These are phyloP conservation scores for Hippolais icterina DNA, from an alignment of 2,113 vertebrate species.

Conservation along the genomic window DNA sequence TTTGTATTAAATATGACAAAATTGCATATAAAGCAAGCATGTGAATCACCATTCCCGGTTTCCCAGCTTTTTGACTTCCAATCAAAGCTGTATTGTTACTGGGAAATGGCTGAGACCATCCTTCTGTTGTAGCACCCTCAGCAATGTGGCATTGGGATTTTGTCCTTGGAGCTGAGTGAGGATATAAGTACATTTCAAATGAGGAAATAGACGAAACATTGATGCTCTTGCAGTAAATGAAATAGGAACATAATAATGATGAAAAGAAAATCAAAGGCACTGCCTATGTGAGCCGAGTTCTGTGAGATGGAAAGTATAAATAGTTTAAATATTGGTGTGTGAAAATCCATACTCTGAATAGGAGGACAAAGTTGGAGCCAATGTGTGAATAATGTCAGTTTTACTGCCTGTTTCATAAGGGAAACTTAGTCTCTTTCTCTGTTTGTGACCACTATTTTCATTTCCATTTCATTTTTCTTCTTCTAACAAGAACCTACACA, in stretches of 20 bases:
- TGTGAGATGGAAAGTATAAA: background rate
- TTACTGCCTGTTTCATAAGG: background rate
- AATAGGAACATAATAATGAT: background rate
- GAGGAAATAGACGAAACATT: background rate
- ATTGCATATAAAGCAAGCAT: background rate
- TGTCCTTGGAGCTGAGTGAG: background rate
- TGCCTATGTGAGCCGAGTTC: background rate
- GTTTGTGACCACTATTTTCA: background rate
- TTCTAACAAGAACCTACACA: background rate
- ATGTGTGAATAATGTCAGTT: background rate
- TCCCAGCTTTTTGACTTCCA: constrained; percentile 6
- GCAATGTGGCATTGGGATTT: background rate
- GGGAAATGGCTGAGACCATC: background rate
- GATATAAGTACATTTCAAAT: background rate
- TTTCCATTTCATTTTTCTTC: background rate
- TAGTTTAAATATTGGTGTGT: background rate
- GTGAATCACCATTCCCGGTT: background rate
- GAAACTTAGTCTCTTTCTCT: background rate
- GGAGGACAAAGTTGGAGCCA: background rate
- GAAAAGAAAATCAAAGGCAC: background rate
- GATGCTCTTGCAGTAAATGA: background rate
- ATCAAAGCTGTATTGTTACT: constrained; percentile 15
- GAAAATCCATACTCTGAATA: background rate
- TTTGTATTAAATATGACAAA: constrained; percentile 40
- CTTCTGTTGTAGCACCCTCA: background rate